Conservation (phyloP, 2,113 vertebrate genomes). For the Hemichromis elongatus region DNA sequence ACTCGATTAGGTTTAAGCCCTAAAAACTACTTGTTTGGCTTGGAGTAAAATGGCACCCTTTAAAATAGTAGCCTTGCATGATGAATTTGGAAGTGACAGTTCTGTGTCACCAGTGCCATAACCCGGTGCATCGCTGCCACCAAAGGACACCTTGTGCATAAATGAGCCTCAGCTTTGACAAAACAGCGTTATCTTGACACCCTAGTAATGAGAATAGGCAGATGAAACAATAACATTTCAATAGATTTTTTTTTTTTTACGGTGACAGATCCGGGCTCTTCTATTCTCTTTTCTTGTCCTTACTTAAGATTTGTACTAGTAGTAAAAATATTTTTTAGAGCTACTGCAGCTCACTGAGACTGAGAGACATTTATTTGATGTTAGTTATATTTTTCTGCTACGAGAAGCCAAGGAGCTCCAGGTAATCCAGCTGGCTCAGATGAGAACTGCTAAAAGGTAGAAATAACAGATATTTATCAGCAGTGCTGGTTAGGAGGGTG, state of each 20-base stretch:
- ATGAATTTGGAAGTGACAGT: neutral
- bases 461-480: neutral
- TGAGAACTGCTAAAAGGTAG: neutral
- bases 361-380: neutral
- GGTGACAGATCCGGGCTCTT: neutral
- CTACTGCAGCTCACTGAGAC: neutral
- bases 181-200: neutral
- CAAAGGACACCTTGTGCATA: neutral
- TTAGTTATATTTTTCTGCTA: neutral
- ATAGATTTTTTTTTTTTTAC: neutral
- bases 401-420: constrained; percentile 26
- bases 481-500: neutral
- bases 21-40: neutral
- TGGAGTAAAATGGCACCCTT: neutral
- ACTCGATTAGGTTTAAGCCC: neutral
- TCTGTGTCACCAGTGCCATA: neutral
- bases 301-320: neutral
- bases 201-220: neutral
- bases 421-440: neutral
- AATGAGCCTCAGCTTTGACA: neutral
- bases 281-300: neutral
- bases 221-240: neutral
- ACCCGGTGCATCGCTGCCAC: neutral
- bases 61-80: neutral
- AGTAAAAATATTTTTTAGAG: neutral